Conservation (phyloP, 2,113 vertebrate genomes). For the Ceyx cyanopectus region DNA sequence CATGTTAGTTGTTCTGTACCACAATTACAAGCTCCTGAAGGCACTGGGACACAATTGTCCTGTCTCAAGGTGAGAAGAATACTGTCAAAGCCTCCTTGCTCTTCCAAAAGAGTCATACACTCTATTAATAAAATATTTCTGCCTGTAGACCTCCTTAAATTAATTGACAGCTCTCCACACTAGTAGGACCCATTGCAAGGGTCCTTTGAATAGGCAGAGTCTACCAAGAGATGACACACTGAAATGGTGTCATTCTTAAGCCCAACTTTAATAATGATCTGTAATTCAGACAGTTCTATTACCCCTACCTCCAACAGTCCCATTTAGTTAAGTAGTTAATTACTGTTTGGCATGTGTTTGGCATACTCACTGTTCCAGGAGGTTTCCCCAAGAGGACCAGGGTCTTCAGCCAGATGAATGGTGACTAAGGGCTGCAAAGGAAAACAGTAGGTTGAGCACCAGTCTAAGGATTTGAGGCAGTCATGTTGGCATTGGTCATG, state of each 20-base stretch:
- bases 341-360: neutral
- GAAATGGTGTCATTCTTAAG: constrained; percentile 20
- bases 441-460: neutral
- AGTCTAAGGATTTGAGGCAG: neutral
- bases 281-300: constrained; percentile 8
- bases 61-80: neutral
- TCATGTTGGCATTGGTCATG: neutral
- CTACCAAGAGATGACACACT: constrained; percentile 1
- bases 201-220: neutral
- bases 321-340: constrained; percentile 17
- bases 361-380: neutral
- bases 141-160: constrained; percentile 13
- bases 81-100: neutral
- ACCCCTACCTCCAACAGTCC: neutral
- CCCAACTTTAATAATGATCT: neutral
- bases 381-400: neutral
- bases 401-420: neutral
- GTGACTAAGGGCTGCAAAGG: neutral
- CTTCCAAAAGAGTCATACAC: constrained; percentile 11
- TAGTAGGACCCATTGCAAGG: neutral
- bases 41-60: neutral
- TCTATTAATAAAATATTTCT: constrained; percentile 41
- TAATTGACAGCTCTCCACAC: neutral
- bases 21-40: neutral
- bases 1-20: neutral